These are phyloP conservation scores for Aphelinus certus DNA, from an alignment of 1,140 invertebrate genomes.

Conservation along the genomic window DNA sequence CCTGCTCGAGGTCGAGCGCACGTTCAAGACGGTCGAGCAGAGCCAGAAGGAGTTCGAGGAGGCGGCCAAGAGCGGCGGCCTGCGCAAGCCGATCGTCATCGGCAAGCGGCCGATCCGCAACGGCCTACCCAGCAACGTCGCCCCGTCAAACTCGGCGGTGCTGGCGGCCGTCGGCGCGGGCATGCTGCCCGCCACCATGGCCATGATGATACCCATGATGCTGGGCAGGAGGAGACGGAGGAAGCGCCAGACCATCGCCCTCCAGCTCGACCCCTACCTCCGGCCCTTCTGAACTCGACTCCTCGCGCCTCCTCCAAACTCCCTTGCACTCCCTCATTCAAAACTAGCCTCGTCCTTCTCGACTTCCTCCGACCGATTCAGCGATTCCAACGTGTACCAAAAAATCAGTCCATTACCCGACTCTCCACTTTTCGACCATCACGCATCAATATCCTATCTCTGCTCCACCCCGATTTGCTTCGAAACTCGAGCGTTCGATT, in stretches of 20 bases:
- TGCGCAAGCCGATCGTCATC: neutral
- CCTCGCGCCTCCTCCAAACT: too few relatives aligned
- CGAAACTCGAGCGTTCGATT: too few relatives aligned
- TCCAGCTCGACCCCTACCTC: too few relatives aligned
- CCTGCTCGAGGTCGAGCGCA: constrained; percentile 77
- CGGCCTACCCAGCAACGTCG: neutral
- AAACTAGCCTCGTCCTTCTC: too few relatives aligned
- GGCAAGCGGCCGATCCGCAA: constrained; percentile 21
- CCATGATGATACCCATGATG: constrained; percentile 81
- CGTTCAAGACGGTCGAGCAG: constrained; percentile 74
- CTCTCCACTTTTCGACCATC: too few relatives aligned
- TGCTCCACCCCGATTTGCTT: too few relatives aligned
- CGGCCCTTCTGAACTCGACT: too few relatives aligned
- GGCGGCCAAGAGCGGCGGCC: neutral
- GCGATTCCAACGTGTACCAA: too few relatives aligned
- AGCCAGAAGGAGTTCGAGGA: constrained; percentile 64
- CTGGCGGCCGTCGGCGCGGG: constrained; percentile 79
- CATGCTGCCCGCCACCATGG: constrained; percentile 81
- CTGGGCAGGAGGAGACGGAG: constrained; percentile 66
- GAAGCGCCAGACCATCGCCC: constrained; percentile 45
- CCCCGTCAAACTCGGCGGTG: constrained; percentile 67
- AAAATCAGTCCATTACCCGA: too few relatives aligned
- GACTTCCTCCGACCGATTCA: too few relatives aligned
- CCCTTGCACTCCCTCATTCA: too few relatives aligned
- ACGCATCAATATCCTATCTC: too few relatives aligned